Evolutionary conservation across 2,797 vertebrate species (phyloP).

Genomic region (Microhierax caerulescens): DNA sequence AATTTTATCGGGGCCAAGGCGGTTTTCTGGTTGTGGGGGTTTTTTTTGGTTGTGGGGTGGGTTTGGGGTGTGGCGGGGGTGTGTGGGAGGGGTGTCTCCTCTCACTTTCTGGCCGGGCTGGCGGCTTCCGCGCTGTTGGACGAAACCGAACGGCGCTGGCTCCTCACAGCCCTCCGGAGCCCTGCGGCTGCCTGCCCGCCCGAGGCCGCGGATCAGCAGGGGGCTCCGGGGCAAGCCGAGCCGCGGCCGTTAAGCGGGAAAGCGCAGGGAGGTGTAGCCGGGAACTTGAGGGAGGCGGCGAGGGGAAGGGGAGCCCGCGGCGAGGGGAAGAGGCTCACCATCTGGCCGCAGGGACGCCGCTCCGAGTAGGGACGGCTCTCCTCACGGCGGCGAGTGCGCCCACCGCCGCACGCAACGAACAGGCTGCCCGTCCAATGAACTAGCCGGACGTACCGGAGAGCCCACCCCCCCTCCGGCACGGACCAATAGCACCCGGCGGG

Average conservation of each 20-base stretch:
- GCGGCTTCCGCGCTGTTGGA: background rate
- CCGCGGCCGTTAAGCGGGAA: no score
- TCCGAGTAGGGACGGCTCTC: background rate
- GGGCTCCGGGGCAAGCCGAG: background rate
- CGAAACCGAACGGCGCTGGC: background rate
- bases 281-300: background rate
- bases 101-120: no score
- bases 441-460: fast-evolving
- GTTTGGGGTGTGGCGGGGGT: no score
- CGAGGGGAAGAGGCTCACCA: background rate
- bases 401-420: background rate
- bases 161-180: background rate
- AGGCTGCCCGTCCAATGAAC: background rate
- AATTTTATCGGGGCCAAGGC: background rate
- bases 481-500: background rate
- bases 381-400: fast-evolving
- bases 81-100: fast-evolving
- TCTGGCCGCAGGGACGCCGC: background rate
- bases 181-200: background rate
- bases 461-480: background rate
- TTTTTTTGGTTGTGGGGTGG: no score
- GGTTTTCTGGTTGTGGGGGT: no score
- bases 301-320: background rate
- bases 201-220: background rate
- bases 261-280: no score